Evolutionary conservation across 2,113 vertebrate species (phyloP).

Genomic region (Tamias sibiricus): DNA sequence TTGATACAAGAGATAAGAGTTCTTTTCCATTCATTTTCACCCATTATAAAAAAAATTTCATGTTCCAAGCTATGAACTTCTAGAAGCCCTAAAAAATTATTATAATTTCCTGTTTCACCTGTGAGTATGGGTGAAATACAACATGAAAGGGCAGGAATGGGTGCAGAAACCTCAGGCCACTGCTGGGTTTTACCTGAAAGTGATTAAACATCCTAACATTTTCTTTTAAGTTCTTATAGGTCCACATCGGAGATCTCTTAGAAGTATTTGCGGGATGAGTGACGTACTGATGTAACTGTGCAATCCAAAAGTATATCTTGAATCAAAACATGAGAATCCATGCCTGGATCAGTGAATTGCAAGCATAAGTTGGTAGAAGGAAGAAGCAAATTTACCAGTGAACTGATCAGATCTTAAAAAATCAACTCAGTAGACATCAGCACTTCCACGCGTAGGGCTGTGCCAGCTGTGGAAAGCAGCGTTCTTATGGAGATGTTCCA

Average conservation of each 20-base stretch:
- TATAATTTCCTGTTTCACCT: neutral
- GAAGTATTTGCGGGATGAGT: neutral
- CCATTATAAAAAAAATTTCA: neutral
- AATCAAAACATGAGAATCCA: neutral
- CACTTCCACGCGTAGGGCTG: neutral
- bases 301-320: neutral
- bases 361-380: neutral
- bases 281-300: neutral
- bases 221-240: neutral
- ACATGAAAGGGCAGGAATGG: neutral
- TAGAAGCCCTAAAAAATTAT: neutral
- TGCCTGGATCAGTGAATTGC: neutral
- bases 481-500: no score
- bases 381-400: neutral
- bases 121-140: neutral
- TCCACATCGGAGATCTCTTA: slow-evolving; percentile 12
- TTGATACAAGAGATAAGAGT: neutral
- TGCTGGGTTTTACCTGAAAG: neutral
- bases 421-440: neutral
- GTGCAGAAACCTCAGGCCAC: neutral
- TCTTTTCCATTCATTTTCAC: neutral
- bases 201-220: neutral
- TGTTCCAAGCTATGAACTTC: neutral
- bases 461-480: neutral
- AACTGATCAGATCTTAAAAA: neutral